Base-by-base conservation (phyloP, 2,797 vertebrate species). In the Clarias laeviceps region DNA sequence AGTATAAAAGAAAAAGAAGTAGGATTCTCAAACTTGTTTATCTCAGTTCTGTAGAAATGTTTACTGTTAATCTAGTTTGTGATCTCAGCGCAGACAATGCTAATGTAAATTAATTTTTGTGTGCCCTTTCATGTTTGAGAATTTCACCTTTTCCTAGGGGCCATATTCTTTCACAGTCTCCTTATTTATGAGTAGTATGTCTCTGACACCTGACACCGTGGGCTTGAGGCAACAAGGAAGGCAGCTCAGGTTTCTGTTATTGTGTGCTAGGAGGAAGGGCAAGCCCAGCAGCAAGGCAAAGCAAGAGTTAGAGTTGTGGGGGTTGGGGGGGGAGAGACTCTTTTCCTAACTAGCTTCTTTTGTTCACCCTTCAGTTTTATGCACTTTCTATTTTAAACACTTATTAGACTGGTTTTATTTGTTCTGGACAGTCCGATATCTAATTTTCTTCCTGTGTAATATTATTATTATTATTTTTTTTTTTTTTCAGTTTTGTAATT, bases 141-240 rank as follows among this genome's bases (percentile, higher is more conserved):
- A 29, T 66, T 66, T 54, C 4, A 5, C 4, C 15, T 1, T 29
- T 66, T n/a, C 27, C 61, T 80, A n/a, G 40, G 65, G 78, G 17
- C 18, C 20, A 0, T 45, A 32, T 54, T 80, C 64, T 68, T 81
- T 68, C 79, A 66, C 64, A 14, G 79, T 29, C 54, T 59, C 68
- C 14, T 72, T 72, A 73, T 90, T 90, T 2, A 57, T 66, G 78
- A 78, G 85, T 34, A 82, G 79, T 80, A 88, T 82, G 87, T 80
- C 84, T 87, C 77, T 61, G 91, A 92, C 89, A 94, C 89, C 90
- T 90, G 93, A 94, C 91, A 92, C 94, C 89, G 82, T 7, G 2
- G 80, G 85, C 73, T 70, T 11, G 32, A 40, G 89, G 88, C 89
- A 3, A 84, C 82, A 86, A 68, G 80, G 64, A 29, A 65, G 22